These are phyloP conservation scores for Charanyca ferruginea DNA, from an alignment of 2,888 invertebrate genomes.

Conservation along the genomic window DNA sequence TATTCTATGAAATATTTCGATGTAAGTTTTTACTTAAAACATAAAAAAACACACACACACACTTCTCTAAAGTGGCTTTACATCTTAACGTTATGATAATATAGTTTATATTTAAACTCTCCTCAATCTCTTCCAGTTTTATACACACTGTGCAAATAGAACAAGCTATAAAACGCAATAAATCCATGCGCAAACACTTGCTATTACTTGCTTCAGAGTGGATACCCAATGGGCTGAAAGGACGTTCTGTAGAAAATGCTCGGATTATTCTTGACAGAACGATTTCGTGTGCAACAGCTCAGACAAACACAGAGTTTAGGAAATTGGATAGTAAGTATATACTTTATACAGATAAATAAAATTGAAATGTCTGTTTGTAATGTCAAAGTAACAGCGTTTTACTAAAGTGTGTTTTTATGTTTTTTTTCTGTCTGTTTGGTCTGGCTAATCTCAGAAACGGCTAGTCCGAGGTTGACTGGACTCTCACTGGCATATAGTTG, in stretches of 20 bases:
- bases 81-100: conserved; percentile 41
- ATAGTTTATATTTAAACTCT: conserved; percentile 43
- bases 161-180: conserved; percentile 46
- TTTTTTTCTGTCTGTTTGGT: too few relatives aligned
- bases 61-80: conserved; percentile 28
- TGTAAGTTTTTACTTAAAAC: background rate
- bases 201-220: conserved; percentile 36
- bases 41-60: conserved; percentile 13
- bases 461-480: too few relatives aligned
- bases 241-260: conserved; percentile 14
- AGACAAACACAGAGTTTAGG: background rate
- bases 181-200: conserved; percentile 50
- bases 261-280: conserved; percentile 5
- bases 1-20: background rate
- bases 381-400: conserved; percentile 9
- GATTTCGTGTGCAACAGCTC: background rate
- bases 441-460: too few relatives aligned
- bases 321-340: background rate
- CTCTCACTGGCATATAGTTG: too few relatives aligned
- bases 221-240: conserved; percentile 43
- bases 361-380: too few relatives aligned
- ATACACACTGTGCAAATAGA: conserved; percentile 56
- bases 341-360: too few relatives aligned
- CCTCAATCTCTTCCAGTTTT: conserved; percentile 40
- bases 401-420: too few relatives aligned